A percentile compares a stretch with the other conserved stretches of the same genome.
phyloP scores from a whole-genome alignment of 1,140 invertebrate genomes.

The Ruditapes philippinarum region DNA sequence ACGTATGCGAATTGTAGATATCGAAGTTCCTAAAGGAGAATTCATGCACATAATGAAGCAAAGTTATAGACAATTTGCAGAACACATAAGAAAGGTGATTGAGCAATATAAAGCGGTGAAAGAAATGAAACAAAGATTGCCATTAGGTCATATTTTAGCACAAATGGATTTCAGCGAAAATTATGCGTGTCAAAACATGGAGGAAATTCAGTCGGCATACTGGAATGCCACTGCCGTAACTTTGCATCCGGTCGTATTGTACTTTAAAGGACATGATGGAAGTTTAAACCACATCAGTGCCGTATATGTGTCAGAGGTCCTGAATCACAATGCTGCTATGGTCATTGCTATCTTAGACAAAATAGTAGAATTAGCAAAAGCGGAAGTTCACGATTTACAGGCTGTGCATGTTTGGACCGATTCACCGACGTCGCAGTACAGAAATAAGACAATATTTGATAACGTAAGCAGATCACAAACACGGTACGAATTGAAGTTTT shows the following conservation, averaged over 20 bases:
- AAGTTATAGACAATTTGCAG: neutral
- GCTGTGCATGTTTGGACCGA: constrained; percentile 60
- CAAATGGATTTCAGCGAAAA: constrained; percentile 59
- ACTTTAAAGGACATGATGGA: neutral
- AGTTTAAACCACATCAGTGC: constrained; percentile 45
- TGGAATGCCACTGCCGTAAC: constrained; percentile 24
- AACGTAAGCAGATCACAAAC: constrained; percentile 38
- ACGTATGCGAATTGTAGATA: constrained; percentile 9
- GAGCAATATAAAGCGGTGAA: constrained; percentile 43
- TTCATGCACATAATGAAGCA: constrained; percentile 18
- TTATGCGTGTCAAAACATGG: constrained; percentile 13
- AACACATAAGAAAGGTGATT: constrained; percentile 37
- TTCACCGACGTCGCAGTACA: neutral
- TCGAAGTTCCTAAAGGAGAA: neutral
- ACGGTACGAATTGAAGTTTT: constrained; percentile 8
- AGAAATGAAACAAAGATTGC: constrained; percentile 56
- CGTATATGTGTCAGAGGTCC: constrained; percentile 45
- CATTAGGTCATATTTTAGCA: neutral
- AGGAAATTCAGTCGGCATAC: constrained; percentile 45
- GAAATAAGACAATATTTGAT: constrained; percentile 4
- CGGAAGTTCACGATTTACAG: neutral
- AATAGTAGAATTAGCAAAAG: too few relatives aligned
- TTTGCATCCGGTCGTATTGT: constrained; percentile 11
- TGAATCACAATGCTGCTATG: constrained; percentile 36
- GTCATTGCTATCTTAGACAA: too few relatives aligned